phyloP scores from a whole-genome alignment of 1,140 invertebrate genomes.

The Bombus huntii region DNA sequence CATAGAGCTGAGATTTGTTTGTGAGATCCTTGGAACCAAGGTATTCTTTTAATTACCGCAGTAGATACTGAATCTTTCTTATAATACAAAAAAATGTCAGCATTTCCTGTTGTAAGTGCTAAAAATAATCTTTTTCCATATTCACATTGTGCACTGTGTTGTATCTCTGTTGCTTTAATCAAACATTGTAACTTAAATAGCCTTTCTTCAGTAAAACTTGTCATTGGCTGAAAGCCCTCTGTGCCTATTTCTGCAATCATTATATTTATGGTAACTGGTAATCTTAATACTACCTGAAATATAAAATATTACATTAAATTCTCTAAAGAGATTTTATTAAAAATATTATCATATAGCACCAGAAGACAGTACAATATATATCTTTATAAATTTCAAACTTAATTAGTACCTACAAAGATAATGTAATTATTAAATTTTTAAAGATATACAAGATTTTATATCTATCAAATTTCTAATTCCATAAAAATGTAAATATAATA shows the following conservation, averaged over 20 bases:
- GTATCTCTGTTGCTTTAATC: constrained; percentile 78
- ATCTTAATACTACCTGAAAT: constrained; percentile 46
- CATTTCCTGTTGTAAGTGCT: constrained; percentile 75
- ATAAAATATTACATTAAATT: not conserved
- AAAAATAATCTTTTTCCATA: constrained; percentile 74
- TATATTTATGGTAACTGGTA: constrained; percentile 4
- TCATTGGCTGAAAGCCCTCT: constrained; percentile 51
- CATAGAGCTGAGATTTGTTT: constrained; percentile 86
- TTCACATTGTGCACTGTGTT: constrained; percentile 75
- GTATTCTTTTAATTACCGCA: constrained; percentile 86
- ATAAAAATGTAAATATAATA: not conserved
- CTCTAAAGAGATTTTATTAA: not conserved
- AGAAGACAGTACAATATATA: not conserved
- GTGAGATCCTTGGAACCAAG: constrained; percentile 86
- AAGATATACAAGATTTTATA: not conserved
- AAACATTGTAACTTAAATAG: constrained; percentile 79
- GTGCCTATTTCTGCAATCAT: constrained; percentile 43
- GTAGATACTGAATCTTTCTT: constrained; percentile 67
- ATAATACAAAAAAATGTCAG: constrained; percentile 79
- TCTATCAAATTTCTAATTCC: not conserved
- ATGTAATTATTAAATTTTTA: not conserved
- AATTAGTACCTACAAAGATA: not conserved
- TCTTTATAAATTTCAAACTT: not conserved
- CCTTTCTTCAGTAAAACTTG: constrained; percentile 66
- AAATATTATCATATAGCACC: not conserved